These are phyloP conservation scores for Trachelus stipa DNA, from an alignment of 2,888 invertebrate species.

Conservation along the genomic window DNA sequence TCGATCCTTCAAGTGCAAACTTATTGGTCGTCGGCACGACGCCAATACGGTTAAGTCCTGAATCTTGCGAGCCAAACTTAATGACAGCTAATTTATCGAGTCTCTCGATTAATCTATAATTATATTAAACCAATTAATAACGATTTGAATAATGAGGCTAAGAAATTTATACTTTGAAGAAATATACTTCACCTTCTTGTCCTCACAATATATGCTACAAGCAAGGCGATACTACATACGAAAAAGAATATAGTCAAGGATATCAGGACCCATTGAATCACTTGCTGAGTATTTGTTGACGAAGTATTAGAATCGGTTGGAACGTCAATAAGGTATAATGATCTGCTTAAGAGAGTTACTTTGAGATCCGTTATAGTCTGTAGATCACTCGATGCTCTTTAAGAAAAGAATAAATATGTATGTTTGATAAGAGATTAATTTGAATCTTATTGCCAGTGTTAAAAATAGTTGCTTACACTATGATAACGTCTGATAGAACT, in stretches of 20 bases:
- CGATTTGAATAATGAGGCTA: neutral
- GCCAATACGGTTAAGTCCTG: constrained; percentile 71
- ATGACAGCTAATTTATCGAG: constrained; percentile 74
- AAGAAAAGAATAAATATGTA: constrained; percentile 15
- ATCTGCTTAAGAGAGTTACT: constrained; percentile 57
- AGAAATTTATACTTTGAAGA: neutral
- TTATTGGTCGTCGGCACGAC: constrained; percentile 77
- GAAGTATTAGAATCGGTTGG: constrained; percentile 61
- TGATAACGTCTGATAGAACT: constrained; percentile 68
- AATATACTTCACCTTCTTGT: constrained; percentile 69
- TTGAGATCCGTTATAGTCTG: constrained; percentile 66
- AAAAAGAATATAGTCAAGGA: constrained; percentile 70
- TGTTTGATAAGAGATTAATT: neutral
- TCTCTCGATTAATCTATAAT: constrained; percentile 70
- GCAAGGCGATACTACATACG: constrained; percentile 68
- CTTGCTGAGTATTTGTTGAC: constrained; percentile 61
- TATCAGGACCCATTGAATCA: constrained; percentile 70
- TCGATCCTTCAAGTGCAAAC: constrained; percentile 77
- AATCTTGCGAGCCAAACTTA: constrained; percentile 75
- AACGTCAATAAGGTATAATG: constrained; percentile 68
- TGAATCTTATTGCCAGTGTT: neutral
- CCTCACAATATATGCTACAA: constrained; percentile 70
- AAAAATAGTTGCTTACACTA: constrained; percentile 64
- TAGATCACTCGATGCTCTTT: constrained; percentile 68
- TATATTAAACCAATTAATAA: constrained; percentile 9